Conservation (phyloP, 2,113 vertebrate species). For the Eolophus roseicapilla region DNA sequence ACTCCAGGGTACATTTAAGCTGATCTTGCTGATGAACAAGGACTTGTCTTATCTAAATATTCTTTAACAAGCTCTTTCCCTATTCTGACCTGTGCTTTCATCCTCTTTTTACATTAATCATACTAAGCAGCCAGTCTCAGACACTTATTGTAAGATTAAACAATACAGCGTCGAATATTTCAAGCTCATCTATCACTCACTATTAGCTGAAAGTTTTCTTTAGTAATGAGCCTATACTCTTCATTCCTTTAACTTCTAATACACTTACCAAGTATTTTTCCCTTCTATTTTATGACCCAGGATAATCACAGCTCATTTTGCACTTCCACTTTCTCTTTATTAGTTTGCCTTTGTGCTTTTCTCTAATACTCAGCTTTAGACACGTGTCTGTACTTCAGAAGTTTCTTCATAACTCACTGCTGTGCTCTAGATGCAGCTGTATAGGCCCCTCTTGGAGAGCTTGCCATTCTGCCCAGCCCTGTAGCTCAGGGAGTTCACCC, state of each 20-base stretch:
- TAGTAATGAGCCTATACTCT: background rate
- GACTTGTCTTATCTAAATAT: background rate
- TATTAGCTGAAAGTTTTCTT: background rate
- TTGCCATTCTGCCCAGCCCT: background rate
- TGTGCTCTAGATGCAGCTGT: fast-evolving
- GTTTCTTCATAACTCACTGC: background rate
- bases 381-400: background rate
- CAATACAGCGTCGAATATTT: background rate
- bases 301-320: background rate
- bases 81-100: slow-evolving; percentile 8
- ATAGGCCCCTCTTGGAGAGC: background rate
- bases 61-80: background rate
- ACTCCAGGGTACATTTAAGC: background rate
- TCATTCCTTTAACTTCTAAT: background rate
- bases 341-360: background rate
- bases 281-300: background rate
- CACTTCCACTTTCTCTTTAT: background rate
- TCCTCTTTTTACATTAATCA: background rate
- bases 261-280: background rate
- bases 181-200: background rate
- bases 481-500: background rate
- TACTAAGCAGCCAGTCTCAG: background rate
- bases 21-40: background rate
- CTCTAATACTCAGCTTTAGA: background rate
- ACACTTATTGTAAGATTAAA: background rate